Conservation (phyloP, 2,888 invertebrate genomes). For the Pterostichus niger region DNA sequence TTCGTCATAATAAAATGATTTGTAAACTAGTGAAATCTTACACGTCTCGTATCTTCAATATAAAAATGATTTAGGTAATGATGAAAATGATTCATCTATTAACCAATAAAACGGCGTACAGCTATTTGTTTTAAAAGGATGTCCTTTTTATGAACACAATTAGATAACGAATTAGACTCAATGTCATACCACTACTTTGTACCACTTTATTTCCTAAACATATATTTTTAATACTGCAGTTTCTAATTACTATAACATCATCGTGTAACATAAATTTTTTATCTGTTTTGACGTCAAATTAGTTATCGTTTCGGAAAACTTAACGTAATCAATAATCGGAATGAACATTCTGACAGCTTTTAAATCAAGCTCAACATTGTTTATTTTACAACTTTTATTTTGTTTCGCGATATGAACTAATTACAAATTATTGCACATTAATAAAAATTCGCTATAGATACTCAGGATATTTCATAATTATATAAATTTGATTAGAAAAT, state of each 20-base stretch:
- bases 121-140: conserved; percentile 35
- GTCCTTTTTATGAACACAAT: conserved; percentile 20
- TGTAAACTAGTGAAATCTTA: neutral
- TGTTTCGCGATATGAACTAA: neutral
- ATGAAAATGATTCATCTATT: conserved; percentile 14
- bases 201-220: conserved; percentile 8
- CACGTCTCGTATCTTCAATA: too few relatives aligned
- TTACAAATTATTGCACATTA: neutral
- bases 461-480: too few relatives aligned
- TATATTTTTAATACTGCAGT: neutral
- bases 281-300: conserved; percentile 27
- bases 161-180: neutral
- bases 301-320: conserved; percentile 10
- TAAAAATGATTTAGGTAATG: too few relatives aligned
- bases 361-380: neutral
- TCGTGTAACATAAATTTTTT: neutral
- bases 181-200: neutral
- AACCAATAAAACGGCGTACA: conserved; percentile 4
- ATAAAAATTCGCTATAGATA: neutral
- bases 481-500: too few relatives aligned
- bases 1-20: neutral
- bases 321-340: neutral
- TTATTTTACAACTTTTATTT: conserved; percentile 1
- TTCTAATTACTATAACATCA: neutral
- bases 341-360: conserved; percentile 9